Base-by-base conservation (phyloP, 2,797 vertebrate species). In the Astyanax mexicanus region DNA sequence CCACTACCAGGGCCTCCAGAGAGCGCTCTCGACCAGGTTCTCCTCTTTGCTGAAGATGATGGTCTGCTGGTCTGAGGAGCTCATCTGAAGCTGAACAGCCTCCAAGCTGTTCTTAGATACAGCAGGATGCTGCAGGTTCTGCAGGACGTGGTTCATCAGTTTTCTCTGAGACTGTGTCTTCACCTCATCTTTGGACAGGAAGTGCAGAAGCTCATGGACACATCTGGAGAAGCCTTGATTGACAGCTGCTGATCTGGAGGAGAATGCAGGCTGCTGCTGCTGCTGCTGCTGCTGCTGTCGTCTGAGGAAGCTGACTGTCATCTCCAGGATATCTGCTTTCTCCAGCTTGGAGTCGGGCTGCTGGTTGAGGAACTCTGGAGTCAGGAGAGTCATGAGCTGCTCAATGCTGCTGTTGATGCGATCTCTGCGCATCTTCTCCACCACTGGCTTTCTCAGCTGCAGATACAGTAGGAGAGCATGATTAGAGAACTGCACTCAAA, bases 351-450 rank as follows among this genome's bases (percentile, higher is more conserved):
- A 91, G 78, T 91, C 87, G 64, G 90, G 85, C 68, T 89, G 84
- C 61, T 88, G 85, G 72, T 88, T 85, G 64, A 90, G 88, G 83
- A 94, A 89, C 81, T 92, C 82, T 91, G 91, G 86, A 90, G 88
- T 78, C 82, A 89, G 82, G 69, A 90, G 82, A 78, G 74, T 80
- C 83, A 84, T 86, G 76, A 89, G 85, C 83, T 89, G 86, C 80
- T 90, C 85, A 25, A 60, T 87, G 83, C 87, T 82, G 88, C 81
- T 90, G 90, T 92, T 93, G 83, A 93, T 92, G 60, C 89, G 68
- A 87, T 92, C 90, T 88, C 90, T 89, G 78, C 89, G 89, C 84
- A 93, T 85, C 83, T 96, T 96, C 85, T 96, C 93, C 89, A 96
- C 95, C 86, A 94, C 87, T 0, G 93, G 92, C 68, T 91, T 95